Percentiles rank a stretch among this genome's conserved stretches.
Conservation (phyloP, 2,113 vertebrate species). For the Coregonus clupeaformis region DNA sequence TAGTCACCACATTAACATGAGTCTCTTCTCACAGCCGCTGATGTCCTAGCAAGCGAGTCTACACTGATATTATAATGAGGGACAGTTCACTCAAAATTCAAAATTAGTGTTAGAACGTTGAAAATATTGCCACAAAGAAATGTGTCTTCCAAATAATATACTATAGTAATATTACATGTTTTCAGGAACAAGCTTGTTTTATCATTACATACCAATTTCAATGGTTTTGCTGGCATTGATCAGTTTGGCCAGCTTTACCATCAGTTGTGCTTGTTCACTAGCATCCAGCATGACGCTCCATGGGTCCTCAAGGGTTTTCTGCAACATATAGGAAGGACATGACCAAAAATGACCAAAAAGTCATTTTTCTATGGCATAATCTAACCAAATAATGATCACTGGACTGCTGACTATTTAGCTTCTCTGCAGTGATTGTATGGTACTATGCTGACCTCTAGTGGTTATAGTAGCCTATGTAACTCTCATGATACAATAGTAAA, state of each 20-base stretch:
- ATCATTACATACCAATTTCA: constrained; percentile 81
- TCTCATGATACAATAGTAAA: neutral
- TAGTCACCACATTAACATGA: neutral
- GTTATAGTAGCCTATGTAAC: no score
- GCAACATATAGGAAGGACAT: constrained; percentile 19
- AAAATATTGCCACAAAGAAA: no score
- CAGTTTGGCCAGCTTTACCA: constrained; percentile 87
- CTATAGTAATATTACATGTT: neutral
- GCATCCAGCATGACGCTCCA: constrained; percentile 82
- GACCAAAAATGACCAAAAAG: no score
- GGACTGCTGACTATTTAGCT: neutral
- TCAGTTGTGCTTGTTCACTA: constrained; percentile 87
- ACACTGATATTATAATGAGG: no score
- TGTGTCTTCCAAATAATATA: no score
- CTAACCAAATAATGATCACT: neutral
- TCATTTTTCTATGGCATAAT: neutral
- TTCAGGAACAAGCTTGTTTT: neutral
- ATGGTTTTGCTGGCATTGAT: constrained; percentile 86
- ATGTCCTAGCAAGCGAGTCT: no score
- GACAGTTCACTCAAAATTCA: no score
- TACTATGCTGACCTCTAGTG: no score
- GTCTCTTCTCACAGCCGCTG: neutral
- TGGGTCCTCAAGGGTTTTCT: constrained; percentile 82
- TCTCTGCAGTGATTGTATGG: no score
- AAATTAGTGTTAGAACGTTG: no score